Evolutionary conservation across 2,888 invertebrate genomes (phyloP).

Genomic region (Eurois occulta): DNA sequence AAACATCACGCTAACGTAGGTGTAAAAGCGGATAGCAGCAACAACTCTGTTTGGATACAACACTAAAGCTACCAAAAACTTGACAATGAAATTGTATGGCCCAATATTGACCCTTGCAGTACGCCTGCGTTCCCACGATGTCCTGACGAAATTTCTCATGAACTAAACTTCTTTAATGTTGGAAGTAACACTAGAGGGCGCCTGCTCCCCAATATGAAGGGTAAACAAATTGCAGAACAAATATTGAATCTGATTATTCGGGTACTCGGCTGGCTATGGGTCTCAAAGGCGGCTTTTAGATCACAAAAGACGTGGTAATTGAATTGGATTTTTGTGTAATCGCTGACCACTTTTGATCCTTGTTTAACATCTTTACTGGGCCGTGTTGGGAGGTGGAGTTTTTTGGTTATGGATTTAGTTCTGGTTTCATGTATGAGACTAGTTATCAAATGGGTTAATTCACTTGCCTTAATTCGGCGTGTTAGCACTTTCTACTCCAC

Average conservation of each 20-base stretch:
- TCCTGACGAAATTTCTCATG: constrained; percentile 87
- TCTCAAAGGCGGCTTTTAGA: constrained; percentile 87
- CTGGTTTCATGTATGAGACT: constrained; percentile 34
- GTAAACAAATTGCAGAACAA: constrained; percentile 87
- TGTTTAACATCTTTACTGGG: constrained; percentile 78
- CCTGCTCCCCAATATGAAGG: constrained; percentile 73
- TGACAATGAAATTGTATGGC: constrained; percentile 83
- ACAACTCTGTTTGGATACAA: constrained; percentile 82
- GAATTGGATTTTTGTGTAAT: constrained; percentile 86
- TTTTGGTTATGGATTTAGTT: constrained; percentile 58
- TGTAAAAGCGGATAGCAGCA: constrained; percentile 85
- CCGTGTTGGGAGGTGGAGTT: constrained; percentile 67
- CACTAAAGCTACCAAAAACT: constrained; percentile 73
- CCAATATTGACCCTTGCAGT: constrained; percentile 86
- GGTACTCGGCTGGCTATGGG: constrained; percentile 69
- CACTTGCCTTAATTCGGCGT: constrained; percentile 38
- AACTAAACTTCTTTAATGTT: constrained; percentile 75
- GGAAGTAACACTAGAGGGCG: constrained; percentile 83
- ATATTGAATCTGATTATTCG: constrained; percentile 87
- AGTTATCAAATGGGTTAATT: constrained; percentile 40
- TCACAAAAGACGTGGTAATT: constrained; percentile 88
- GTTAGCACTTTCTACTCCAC: constrained; percentile 40
- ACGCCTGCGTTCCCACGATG: constrained; percentile 86
- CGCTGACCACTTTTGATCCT: constrained; percentile 83
- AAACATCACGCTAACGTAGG: constrained; percentile 86